Evolutionary conservation across 2,888 invertebrate genomes (phyloP).

Genomic region (Cephus runcator): DNA sequence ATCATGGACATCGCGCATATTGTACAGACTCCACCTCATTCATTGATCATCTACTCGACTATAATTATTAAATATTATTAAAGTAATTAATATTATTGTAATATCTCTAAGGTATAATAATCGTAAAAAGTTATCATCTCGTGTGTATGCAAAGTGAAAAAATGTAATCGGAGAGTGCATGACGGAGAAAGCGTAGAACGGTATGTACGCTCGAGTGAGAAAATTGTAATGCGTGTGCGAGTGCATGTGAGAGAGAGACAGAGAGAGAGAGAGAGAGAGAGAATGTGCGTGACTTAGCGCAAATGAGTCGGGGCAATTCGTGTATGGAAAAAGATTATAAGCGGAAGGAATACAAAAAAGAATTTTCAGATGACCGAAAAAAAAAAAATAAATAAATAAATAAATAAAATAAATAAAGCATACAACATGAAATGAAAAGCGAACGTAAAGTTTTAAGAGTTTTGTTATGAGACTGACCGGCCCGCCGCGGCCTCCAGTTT

Average conservation of each 20-base stretch:
- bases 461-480: constrained; percentile 63
- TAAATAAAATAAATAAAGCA: constrained; percentile 14
- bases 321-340: constrained; percentile 18
- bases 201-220: constrained; percentile 18
- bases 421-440: constrained; percentile 17
- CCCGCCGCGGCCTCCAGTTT: constrained; percentile 56
- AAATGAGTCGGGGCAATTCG: constrained; percentile 57
- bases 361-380: constrained; percentile 4
- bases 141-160: constrained; percentile 35
- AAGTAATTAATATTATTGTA: constrained; percentile 62
- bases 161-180: background rate
- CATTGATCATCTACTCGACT: constrained; percentile 73
- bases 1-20: constrained; percentile 69
- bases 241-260: constrained; percentile 10
- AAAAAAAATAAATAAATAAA: constrained; percentile 12
- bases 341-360: constrained; percentile 11
- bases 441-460: constrained; percentile 39
- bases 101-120: constrained; percentile 47
- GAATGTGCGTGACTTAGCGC: constrained; percentile 17
- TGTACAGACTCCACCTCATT: constrained; percentile 73
- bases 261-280: constrained; percentile 11
- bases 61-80: constrained; percentile 67
- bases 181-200: constrained; percentile 13
- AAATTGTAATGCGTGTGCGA: background rate
- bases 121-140: constrained; percentile 45